These are phyloP conservation scores for Halcyon senegalensis DNA, from an alignment of 2,113 vertebrate species.

Conservation along the genomic window DNA sequence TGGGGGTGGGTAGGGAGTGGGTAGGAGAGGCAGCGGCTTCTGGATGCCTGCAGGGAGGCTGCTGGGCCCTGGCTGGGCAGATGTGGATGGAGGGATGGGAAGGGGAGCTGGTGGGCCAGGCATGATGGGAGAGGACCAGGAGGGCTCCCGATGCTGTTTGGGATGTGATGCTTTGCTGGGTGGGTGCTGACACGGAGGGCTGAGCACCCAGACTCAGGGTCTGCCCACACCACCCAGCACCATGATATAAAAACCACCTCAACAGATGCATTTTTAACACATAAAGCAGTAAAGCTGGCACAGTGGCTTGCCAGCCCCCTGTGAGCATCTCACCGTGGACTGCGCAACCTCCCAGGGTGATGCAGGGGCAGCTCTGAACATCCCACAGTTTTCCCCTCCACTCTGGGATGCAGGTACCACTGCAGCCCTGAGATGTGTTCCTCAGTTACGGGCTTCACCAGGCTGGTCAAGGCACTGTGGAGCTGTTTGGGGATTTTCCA, in stretches of 20 bases:
- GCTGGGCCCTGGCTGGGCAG: background rate
- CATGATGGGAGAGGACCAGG: background rate
- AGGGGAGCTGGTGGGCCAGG: background rate
- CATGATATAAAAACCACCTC: background rate
- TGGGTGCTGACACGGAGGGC: fast-evolving
- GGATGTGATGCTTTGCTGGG: fast-evolving
- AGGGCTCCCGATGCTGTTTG: background rate
- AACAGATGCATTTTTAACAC: background rate
- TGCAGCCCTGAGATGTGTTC: background rate
- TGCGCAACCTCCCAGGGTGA: background rate
- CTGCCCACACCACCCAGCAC: background rate
- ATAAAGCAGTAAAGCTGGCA: background rate
- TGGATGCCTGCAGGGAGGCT: background rate
- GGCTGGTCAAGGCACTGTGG: background rate
- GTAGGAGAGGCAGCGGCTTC: background rate
- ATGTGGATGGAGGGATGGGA: background rate
- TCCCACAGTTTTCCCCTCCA: background rate
- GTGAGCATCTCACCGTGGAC: fast-evolving
- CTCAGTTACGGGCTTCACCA: background rate
- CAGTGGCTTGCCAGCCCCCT: background rate
- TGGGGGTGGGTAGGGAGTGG: background rate
- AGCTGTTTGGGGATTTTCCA: constrained; percentile 40
- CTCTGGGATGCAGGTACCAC: background rate
- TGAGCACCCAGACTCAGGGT: background rate
- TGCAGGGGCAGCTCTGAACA: background rate